Evolutionary conservation across 2,797 vertebrate genomes (phyloP), one percentile per base, ranked within the genome.

Genomic region (Gymnopithys bicolor): DNA sequence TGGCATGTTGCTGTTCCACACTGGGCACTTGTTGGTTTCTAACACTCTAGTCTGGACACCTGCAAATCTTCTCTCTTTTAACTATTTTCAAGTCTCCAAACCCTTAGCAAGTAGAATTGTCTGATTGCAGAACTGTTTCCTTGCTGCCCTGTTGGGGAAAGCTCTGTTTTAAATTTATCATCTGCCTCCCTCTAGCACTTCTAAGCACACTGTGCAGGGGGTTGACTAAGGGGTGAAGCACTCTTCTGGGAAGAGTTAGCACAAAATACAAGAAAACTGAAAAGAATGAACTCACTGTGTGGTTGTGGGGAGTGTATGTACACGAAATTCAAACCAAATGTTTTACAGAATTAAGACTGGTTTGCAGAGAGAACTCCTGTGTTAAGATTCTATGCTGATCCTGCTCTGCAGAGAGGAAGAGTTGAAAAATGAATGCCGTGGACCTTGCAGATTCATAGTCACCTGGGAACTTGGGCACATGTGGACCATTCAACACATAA

Each of bases 301-400:
- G 59, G 64, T 4, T 82, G 48, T 18, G 7, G 25, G 27, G 18
- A 25, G 25, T 39, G 24, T 10, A 51, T 5, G 22, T 5, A 48
- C 49, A 27, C 53, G 63, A 96, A 96, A 96, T 92, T 82, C 94
- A 93, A 96, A 93, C 89, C 92, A 95, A 95, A 95, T 93, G 88
- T 70, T 81, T 63, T 66, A 8, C 52, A 35, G 70, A 77, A 87
- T 76, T 90, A 82, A 79, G 59, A 48, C 37, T 9, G 24, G 19
- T 48, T 77, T 71, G 81, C 71, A 82, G 62, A 70, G 80, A 82
- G 59, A 76, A 41, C 70, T 87, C 37, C 81, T 79, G 49, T 46
- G 56, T 92, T 93, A 70, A 92, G 67, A 89, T 12, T 87, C 74
- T 70, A 94, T 92, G 19, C 19, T 86, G 90, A 87, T 59, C 39